Evolutionary conservation across 2,888 invertebrate species (phyloP).

Genomic region (Brassicogethes aeneus): DNA sequence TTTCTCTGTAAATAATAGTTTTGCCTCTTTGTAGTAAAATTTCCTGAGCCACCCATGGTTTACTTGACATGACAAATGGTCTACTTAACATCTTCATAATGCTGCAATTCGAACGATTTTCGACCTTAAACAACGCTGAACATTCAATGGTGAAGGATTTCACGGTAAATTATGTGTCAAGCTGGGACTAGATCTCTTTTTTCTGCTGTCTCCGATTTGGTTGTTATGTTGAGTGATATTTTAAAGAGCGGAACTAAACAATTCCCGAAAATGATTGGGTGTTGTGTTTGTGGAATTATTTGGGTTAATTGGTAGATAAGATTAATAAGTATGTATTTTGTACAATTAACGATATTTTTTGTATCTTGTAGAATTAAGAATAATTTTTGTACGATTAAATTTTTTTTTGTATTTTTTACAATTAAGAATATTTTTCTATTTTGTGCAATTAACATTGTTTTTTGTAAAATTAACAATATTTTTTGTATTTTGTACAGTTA

Average conservation of each 20-base stretch:
- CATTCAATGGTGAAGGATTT: slow-evolving; percentile 12
- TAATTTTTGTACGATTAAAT: too few relatives aligned
- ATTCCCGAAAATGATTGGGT: neutral
- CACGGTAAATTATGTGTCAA: slow-evolving; percentile 15
- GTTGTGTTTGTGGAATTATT: too few relatives aligned
- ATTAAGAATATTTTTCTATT: too few relatives aligned
- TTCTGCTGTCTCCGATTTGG: neutral
- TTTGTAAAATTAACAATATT: too few relatives aligned
- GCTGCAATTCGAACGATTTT: neutral
- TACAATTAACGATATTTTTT: too few relatives aligned
- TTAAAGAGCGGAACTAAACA: neutral
- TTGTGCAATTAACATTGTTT: too few relatives aligned
- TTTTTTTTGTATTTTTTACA: too few relatives aligned
- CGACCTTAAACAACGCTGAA: neutral
- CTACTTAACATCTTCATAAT: slow-evolving; percentile 27
- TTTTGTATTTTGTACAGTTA: too few relatives aligned
- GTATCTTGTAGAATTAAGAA: too few relatives aligned
- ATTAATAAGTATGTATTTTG: too few relatives aligned
- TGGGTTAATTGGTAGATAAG: too few relatives aligned
- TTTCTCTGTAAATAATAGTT: slow-evolving; percentile 22
- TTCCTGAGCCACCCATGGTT: slow-evolving; percentile 38
- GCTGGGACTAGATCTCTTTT: slow-evolving; percentile 5
- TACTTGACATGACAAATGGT: slow-evolving; percentile 38
- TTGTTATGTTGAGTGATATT: neutral
- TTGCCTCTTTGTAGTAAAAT: slow-evolving; percentile 27